Percentiles rank a stretch among this genome's conserved stretches.
Evolutionary conservation across 2,113 vertebrate genomes (phyloP).

Genomic region (Pelusios castaneus): DNA sequence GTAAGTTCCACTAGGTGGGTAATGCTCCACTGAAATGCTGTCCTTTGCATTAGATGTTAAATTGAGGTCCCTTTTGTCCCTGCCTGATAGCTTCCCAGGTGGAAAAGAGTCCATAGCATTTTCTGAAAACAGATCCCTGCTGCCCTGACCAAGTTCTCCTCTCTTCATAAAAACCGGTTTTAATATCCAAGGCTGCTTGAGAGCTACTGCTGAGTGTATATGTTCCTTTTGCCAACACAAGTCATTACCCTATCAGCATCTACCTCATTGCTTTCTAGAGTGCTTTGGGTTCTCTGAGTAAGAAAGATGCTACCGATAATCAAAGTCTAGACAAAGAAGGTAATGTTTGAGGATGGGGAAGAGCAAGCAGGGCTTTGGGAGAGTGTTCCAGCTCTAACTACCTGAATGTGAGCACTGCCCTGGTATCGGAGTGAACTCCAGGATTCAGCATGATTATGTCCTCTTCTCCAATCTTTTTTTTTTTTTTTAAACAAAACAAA

Average conservation of each 20-base stretch:
- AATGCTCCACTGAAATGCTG: neutral
- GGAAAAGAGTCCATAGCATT: neutral
- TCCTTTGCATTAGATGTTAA: neutral
- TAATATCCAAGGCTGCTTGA: neutral
- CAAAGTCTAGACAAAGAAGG: neutral
- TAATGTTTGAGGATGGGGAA: neutral
- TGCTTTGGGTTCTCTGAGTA: neutral
- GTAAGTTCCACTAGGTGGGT: constrained; percentile 16
- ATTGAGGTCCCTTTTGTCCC: neutral
- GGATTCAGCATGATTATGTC: neutral
- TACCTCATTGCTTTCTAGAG: neutral
- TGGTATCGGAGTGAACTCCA: neutral
- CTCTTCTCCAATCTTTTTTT: neutral
- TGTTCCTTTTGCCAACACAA: neutral
- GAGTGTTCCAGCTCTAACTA: neutral
- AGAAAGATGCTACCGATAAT: neutral
- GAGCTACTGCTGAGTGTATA: rapidly evolving
- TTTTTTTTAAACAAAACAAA: no score
- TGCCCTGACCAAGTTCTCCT: neutral
- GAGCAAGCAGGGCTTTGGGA: neutral
- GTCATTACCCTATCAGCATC: neutral
- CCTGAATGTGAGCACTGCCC: neutral
- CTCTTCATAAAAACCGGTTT: neutral
- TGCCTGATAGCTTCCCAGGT: neutral
- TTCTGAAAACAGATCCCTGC: neutral